Conservation (phyloP, 2,888 invertebrate genomes). For the Steinernema hermaphroditum region DNA sequence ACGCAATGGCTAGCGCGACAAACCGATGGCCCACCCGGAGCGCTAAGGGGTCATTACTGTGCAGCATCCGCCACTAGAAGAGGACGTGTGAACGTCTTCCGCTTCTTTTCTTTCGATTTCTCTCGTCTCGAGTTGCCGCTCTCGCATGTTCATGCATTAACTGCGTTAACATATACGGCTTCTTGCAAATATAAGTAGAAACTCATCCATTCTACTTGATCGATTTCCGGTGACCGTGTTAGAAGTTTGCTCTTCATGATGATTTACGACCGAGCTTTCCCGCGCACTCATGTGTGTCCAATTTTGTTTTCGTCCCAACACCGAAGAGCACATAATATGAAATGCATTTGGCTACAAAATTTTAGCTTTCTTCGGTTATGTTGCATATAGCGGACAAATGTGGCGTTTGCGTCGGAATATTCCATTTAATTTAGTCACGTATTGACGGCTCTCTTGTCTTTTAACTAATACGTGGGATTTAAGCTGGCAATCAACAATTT, state of each 20-base stretch:
- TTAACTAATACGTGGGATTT: conserved; percentile 15
- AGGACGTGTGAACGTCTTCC: neutral
- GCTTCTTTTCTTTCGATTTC: neutral
- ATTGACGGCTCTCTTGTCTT: too few relatives aligned
- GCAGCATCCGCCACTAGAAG: neutral
- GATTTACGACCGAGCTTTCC: neutral
- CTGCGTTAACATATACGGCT: neutral
- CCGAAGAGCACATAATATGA: too few relatives aligned
- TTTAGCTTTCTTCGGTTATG: too few relatives aligned
- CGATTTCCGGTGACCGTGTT: conserved; percentile 20
- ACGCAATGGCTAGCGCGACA: conserved; percentile 21
- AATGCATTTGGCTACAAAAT: too few relatives aligned
- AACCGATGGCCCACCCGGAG: conserved; percentile 26
- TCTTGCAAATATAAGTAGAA: neutral
- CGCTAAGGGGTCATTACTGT: conserved; percentile 30
- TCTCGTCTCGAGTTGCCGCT: neutral
- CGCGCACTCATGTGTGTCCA: neutral
- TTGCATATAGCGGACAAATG: too few relatives aligned
- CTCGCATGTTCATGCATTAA: neutral
- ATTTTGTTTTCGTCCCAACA: neutral
- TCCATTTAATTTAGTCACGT: too few relatives aligned
- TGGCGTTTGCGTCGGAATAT: too few relatives aligned
- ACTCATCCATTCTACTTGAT: neutral
- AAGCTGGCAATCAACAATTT: conserved; percentile 25
- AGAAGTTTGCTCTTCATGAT: neutral